These are phyloP conservation scores for Drosophila buzzatii DNA, from an alignment of 2,888 invertebrate genomes.

Conservation along the genomic window DNA sequence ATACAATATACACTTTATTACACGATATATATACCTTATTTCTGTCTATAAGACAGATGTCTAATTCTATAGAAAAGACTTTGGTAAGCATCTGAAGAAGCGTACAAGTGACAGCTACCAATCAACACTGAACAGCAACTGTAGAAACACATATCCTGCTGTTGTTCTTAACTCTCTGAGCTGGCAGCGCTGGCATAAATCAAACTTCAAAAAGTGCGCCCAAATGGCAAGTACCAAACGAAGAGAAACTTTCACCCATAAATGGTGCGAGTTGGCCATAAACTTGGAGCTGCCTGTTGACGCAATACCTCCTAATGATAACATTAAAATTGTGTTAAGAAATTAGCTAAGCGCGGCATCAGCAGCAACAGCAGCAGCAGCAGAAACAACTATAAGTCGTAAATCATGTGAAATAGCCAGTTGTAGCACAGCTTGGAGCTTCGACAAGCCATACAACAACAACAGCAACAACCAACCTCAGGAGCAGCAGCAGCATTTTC, in stretches of 20 bases:
- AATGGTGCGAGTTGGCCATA: conserved; percentile 65
- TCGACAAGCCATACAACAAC: conserved; percentile 27
- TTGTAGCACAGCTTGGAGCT: conserved; percentile 48
- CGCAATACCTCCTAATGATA: conserved; percentile 76
- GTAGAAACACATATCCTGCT: conserved; percentile 40
- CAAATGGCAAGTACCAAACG: conserved; percentile 32
- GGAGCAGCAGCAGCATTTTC: conserved; percentile 64
- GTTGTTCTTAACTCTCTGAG: conserved; percentile 34
- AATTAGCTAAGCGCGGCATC: conserved; percentile 65
- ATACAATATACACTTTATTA: no score
- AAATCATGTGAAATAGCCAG: conserved; percentile 66
- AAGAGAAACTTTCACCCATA: conserved; percentile 70
- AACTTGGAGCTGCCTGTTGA: conserved; percentile 49
- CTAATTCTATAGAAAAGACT: neutral
- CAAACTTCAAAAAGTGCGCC: conserved; percentile 72
- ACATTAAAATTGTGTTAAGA: conserved; percentile 81
- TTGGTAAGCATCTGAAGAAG: neutral
- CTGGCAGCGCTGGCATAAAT: conserved; percentile 51
- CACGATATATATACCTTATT: no score
- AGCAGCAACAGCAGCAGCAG: conserved; percentile 15
- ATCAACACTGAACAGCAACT: conserved; percentile 44
- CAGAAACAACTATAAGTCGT: conserved; percentile 58
- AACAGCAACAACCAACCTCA: conserved; percentile 1
- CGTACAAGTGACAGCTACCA: conserved; percentile 33
- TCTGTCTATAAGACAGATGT: no score